These are phyloP conservation scores for Polydrusus cervinus DNA, from an alignment of 2,888 invertebrate species.

Conservation along the genomic window DNA sequence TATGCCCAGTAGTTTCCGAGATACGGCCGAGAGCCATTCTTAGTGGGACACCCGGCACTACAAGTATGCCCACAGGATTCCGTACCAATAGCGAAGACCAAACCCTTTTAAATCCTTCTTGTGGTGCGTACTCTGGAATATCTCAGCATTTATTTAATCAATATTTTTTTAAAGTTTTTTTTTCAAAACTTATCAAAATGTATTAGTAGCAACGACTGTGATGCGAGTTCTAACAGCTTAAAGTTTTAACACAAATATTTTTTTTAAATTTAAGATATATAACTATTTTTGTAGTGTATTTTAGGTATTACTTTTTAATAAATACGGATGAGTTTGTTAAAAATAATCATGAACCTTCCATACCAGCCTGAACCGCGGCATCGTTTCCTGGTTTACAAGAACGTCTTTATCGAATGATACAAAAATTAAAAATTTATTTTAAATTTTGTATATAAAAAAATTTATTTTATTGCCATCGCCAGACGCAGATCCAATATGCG, in stretches of 20 bases:
- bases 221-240: slow-evolving; percentile 51
- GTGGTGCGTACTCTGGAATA: background rate
- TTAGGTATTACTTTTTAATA: slow-evolving; percentile 19
- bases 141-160: slow-evolving; percentile 11
- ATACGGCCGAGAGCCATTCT: too few relatives aligned
- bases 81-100: too few relatives aligned
- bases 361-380: too few relatives aligned
- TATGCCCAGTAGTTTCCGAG: too few relatives aligned
- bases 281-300: slow-evolving; percentile 30
- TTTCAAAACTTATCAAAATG: slow-evolving; percentile 33
- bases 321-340: slow-evolving; percentile 10
- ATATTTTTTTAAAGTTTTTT: slow-evolving; percentile 15
- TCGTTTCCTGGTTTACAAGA: too few relatives aligned
- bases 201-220: slow-evolving; percentile 53
- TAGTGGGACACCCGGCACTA: too few relatives aligned
- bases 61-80: too few relatives aligned
- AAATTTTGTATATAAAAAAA: too few relatives aligned
- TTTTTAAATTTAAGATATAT: slow-evolving; percentile 17
- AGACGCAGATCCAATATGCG: too few relatives aligned
- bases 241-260: slow-evolving; percentile 35
- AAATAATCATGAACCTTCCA: background rate
- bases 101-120: background rate
- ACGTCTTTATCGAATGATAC: too few relatives aligned
- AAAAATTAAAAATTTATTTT: too few relatives aligned
- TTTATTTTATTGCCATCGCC: too few relatives aligned